Evolutionary conservation across 2,113 vertebrate species (phyloP).

Genomic region (Anhinga rufa): DNA sequence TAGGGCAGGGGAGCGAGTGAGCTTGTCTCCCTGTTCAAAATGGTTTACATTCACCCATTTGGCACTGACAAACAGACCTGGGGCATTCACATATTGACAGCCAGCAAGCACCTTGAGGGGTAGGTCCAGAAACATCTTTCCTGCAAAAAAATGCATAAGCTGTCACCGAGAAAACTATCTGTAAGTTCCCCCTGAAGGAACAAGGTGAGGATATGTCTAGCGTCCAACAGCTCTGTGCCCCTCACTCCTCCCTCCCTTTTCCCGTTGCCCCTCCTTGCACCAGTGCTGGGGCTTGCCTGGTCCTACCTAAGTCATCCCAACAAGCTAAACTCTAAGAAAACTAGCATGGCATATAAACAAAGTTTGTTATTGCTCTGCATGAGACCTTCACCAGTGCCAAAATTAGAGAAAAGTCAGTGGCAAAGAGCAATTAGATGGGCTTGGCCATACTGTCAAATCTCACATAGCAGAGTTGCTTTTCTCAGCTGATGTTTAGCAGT

Average conservation of each 20-base stretch:
- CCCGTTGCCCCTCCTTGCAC: background rate
- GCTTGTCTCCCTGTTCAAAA: background rate
- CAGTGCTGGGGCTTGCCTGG: background rate
- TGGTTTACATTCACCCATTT: background rate
- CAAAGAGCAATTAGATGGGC: background rate
- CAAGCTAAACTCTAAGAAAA: background rate
- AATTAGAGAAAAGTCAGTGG: background rate
- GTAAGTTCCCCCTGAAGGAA: background rate
- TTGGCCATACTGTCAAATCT: background rate
- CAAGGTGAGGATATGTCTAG: background rate
- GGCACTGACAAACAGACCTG: background rate
- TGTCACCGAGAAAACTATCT: background rate
- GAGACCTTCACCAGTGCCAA: background rate
- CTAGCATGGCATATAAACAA: background rate
- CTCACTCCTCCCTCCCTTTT: background rate
- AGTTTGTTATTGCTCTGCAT: accelerated
- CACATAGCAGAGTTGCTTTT: accelerated
- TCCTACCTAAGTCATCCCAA: background rate
- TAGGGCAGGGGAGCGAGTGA: background rate
- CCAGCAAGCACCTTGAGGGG: background rate
- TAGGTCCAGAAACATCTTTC: background rate
- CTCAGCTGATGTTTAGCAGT: background rate
- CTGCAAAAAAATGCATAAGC: background rate
- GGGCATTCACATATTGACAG: background rate
- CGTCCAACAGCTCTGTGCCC: accelerated